Percentiles rank a stretch among this genome's conserved stretches.
Evolutionary conservation across 1,140 invertebrate species (phyloP).

Genomic region (Seison nebaliae): DNA sequence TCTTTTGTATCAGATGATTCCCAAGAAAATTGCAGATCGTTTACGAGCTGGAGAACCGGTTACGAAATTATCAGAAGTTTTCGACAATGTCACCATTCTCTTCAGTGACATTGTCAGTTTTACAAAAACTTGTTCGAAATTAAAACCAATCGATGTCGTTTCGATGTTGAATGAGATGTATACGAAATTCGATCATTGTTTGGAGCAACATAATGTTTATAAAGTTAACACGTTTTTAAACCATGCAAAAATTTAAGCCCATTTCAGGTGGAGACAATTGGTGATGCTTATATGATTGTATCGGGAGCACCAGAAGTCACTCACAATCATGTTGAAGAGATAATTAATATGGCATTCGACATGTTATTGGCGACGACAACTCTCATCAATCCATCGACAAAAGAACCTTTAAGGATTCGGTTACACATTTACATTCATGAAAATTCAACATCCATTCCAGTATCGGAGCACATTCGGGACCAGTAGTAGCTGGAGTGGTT

Average conservation of each 20-base stretch:
- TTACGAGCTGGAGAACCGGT: slow-evolving; percentile 61
- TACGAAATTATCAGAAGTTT: slow-evolving; percentile 81
- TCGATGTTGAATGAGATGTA: slow-evolving; percentile 58
- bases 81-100: slow-evolving; percentile 69
- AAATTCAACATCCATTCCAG: not conserved
- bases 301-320: slow-evolving; percentile 21
- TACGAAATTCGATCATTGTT: slow-evolving; percentile 38
- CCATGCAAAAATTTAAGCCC: not conserved
- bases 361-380: slow-evolving; percentile 67
- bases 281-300: slow-evolving; percentile 73
- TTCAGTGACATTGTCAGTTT: slow-evolving; percentile 90
- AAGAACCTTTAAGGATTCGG: slow-evolving; percentile 56
- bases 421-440: slow-evolving; percentile 1
- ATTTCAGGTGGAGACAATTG: slow-evolving; percentile 66
- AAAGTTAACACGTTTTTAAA: slow-evolving; percentile 38
- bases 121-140: slow-evolving; percentile 71
- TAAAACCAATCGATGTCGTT: slow-evolving; percentile 74
- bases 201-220: slow-evolving; percentile 66
- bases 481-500: slow-evolving; percentile 10
- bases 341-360: slow-evolving; percentile 24
- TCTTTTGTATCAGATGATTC: slow-evolving; percentile 88
- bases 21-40: slow-evolving; percentile 62
- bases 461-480: slow-evolving; percentile 1
- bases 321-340: slow-evolving; percentile 19
- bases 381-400: slow-evolving; percentile 61